Evolutionary conservation across 2,113 vertebrate genomes (phyloP).

Genomic region (Ondatra zibethicus): DNA sequence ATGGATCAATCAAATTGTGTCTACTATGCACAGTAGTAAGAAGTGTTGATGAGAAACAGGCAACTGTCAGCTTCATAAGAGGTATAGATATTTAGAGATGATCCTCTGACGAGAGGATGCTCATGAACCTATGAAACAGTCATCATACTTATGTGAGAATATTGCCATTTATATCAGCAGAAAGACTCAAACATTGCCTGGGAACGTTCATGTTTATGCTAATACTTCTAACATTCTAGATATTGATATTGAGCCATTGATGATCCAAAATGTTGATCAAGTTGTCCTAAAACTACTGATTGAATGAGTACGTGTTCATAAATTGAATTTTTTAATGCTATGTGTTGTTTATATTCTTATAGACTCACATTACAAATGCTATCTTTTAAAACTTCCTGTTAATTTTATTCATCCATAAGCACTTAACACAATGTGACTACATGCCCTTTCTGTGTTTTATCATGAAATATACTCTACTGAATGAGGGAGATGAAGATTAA

Average conservation of each 20-base stretch:
- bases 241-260: neutral
- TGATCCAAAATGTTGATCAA: neutral
- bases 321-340: neutral
- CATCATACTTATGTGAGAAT: neutral
- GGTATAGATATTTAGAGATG: neutral
- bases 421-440: neutral
- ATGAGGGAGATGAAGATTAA: neutral
- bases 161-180: neutral
- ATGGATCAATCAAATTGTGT: neutral
- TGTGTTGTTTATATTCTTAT: neutral
- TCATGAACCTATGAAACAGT: neutral
- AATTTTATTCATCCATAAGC: neutral
- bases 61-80: neutral
- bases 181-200: neutral
- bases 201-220: neutral
- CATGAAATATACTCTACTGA: neutral
- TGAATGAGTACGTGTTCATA: neutral
- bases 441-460: neutral
- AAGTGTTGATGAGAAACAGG: neutral
- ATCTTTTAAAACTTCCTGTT: neutral
- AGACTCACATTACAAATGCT: neutral
- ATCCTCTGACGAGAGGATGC: neutral
- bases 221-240: neutral
- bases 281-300: neutral
- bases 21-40: neutral